Base-by-base conservation (phyloP, 2,113 vertebrate genomes). In the Procavia capensis region DNA sequence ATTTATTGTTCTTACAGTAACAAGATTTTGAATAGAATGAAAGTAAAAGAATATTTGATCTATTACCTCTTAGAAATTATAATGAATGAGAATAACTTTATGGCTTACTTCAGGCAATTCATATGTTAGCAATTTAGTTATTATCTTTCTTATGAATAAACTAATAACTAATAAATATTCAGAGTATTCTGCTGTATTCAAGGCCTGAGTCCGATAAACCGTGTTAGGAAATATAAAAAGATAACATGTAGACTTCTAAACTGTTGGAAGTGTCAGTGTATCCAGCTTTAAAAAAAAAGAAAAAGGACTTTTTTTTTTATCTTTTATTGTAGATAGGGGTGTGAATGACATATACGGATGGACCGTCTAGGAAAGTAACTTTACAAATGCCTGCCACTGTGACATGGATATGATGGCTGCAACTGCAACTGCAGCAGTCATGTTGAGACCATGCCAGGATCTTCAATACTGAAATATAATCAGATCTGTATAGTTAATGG, bases 1-100 rank as follows among this genome's bases (percentile, higher is more conserved):
- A 43, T 50, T 94, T 81, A 61, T 70, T 1, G 22, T 85, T 81
- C 25, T 76, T 72, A 61, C 20, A 66, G 34, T 95, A 13, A 74
- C 45, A 68, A 66, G 54, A 93, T 80, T 87, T 95, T 70, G 6
- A 83, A 95, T 61, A n/a, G 41, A 45, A 91, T 34, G 34, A 87
- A 74, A 85, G 19, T 70, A 54, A 54, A 82, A 66, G 31, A 88
- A 61, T 78, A 83, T 88, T 64, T 95, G 9, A 27, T 29, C 43
- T 70, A 24, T 43, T 88, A 64, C 11, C 63, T 64, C 64, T 27
- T 16, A 45, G 29, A 3, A 5, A 54, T 72, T 43, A 75, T 81
- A 85, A 90, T 31, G 14, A n/a, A 20, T 64, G 57, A 89, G 36
- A 89, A 81, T 90, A 81, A 90, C 43, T 85, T 29, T 17, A 34